phyloP scores from a whole-genome alignment of 2,888 invertebrate genomes.

The Drosophila flavopinicola region DNA sequence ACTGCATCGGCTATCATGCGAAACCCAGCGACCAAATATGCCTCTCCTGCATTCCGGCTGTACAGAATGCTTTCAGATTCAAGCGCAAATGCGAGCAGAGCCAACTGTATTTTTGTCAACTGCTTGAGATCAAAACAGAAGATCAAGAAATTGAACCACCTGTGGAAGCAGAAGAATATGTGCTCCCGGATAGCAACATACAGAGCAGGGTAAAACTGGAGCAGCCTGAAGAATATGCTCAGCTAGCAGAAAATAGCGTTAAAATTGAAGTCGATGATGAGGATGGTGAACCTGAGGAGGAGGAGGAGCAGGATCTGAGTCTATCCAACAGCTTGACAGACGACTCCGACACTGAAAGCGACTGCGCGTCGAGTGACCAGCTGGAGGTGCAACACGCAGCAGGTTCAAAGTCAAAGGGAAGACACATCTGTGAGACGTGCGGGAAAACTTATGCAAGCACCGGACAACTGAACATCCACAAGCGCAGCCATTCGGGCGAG shows the following conservation, averaged over 20 bases:
- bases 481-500: background rate
- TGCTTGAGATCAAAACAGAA: background rate
- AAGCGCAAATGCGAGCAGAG: conserved; percentile 37
- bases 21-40: conserved; percentile 37
- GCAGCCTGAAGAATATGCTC: background rate
- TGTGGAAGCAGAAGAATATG: background rate
- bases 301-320: background rate
- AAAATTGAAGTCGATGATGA: background rate
- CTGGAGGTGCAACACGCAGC: background rate
- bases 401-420: background rate
- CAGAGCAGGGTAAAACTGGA: background rate
- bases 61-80: conserved; percentile 40
- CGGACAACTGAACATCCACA: background rate
- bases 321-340: too few species aligned
- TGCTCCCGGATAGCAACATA: background rate
- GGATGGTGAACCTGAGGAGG: background rate
- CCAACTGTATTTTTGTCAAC: background rate
- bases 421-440: conserved; percentile 4
- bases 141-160: background rate
- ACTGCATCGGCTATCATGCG: conserved; percentile 11
- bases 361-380: background rate
- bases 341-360: background rate
- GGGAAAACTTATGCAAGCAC: background rate
- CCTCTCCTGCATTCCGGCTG: conserved; percentile 28
- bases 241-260: background rate